Base-by-base conservation (phyloP, 2,113 vertebrate species). In the Catharus bicknelli region DNA sequence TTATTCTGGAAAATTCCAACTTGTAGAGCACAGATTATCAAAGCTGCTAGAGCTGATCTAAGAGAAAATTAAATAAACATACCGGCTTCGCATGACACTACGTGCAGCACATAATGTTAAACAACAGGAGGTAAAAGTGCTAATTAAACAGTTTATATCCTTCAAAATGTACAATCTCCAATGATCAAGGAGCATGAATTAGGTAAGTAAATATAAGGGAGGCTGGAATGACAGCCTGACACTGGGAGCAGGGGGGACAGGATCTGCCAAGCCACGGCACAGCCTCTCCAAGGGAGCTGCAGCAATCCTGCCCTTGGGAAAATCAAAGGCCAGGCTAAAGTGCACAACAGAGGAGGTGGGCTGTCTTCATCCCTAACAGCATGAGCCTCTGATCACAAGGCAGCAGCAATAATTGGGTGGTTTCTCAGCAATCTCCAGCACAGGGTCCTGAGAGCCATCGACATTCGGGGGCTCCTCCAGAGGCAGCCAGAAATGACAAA, bases 131-230 rank as follows among this genome's bases (percentile, higher is more conserved):
- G 63, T 30, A 67, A 69, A 90, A 43, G 48, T 18, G 40, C 58
- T 50, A 76, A 94, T 90, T 70, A 74, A 80, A 61, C 53, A 32
- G 17, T 34, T 64, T 80, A 22, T 47, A 30, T 42, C 82, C 74
- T 83, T 90, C 43, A 75, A 86, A 86, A 76, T 14, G 50, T 45
- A 62, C 32, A 21, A 81, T 70, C 77, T 83, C 36, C 55, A 83
- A 7, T 58, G 83, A 74, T 70, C 69, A 50, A 74, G 79, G 30
- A 92, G 68, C 26, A 29, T 58, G 83, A 50, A 42, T 73, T 32
- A 58, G 59, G 47, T 62, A 36, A 48, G 64, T 36, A 79, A 92
- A 83, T 67, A 77, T 1, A 7, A 86, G 1, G 15, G 61, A 81
- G 53, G 2, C 23, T 27, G 68, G 58, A 64, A 43, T 2, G 47